Conservation (phyloP, 2,113 vertebrate species). For the Ellobius talpinus region DNA sequence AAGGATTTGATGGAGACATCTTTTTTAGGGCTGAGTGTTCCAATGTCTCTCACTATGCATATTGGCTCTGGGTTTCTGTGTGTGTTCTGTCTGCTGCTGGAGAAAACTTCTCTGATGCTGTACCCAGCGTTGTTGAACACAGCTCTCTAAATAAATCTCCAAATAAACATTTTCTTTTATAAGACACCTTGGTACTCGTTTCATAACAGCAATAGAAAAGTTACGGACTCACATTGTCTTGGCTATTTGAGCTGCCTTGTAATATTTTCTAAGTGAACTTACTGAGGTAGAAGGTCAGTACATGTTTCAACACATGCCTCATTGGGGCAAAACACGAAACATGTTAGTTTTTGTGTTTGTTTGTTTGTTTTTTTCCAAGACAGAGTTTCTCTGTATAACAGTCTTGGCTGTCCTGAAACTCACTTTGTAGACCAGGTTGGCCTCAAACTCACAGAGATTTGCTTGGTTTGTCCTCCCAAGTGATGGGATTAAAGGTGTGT, state of each 20-base stretch:
- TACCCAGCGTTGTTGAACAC: background rate
- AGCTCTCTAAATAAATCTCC: background rate
- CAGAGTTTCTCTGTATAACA: no score
- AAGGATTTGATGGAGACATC: background rate
- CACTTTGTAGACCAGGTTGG: no score
- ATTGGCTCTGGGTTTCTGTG: background rate
- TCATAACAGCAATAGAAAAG: background rate
- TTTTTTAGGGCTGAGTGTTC: background rate
- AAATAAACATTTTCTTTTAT: background rate
- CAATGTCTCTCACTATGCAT: background rate
- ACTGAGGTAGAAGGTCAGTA: background rate
- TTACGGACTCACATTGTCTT: background rate
- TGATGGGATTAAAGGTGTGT: no score
- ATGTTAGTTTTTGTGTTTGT: background rate
- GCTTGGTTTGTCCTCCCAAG: no score
- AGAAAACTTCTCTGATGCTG: background rate
- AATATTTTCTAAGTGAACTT: constrained; percentile 13
- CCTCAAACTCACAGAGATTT: no score
- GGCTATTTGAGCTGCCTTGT: background rate
- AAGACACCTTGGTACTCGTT: background rate
- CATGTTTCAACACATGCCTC: background rate
- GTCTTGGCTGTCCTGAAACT: no score
- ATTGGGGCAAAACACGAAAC: constrained; percentile 5
- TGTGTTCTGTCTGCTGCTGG: background rate
- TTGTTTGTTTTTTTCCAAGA: no score